Evolutionary conservation across 2,888 invertebrate species (phyloP), one percentile per base, ranked within the genome.

Genomic region (Macrophya alboannulata): DNA sequence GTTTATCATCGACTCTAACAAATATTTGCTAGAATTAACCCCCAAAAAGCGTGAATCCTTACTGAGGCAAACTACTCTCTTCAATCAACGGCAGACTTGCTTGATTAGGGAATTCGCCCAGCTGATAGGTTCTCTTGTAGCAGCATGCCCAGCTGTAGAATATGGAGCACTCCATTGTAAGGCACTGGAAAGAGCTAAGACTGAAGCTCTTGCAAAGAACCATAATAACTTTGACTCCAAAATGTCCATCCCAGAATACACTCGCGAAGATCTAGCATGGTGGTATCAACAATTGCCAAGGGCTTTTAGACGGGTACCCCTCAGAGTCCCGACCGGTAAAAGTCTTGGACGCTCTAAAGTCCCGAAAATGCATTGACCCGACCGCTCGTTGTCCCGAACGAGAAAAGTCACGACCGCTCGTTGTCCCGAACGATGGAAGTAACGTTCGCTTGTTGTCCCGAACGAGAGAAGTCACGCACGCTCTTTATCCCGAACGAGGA

Each of bases 51-150:
- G 77, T 37, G 37, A 51, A 40, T 55, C 55, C 31, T 37, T 51
- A 21, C 40, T 77, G 17, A 55, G 25, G 1, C 9, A 15, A 31
- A 37, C 51, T 15, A 45, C 6, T 40, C 48, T 55, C 15, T 51
- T 85, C 8, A 76, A 65, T 37, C 15, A 40, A 37, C 21, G n/a
- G 55, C 12, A 74, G 1, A 40, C 10, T 10, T 62, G 40, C 21
- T 68, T 68, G 25, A 85, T 85, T 31, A 5, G 74, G 48, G 74
- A 82, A 45, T 85, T 74, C 17, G 85, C 85, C n/a, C 48, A 82
- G 17, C 59, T 81, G 40, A 40, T 85, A 3, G 85, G 85, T 21
- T 72, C 55, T 6, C n/a, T 85, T 82, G n/a, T 76, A 37, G 51
- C 83, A 5, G 68, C 81, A 21, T 85, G 83, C 25, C 31, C 76